Evolutionary conservation across 2,888 invertebrate species (phyloP).

Genomic region (Mechanitis mazaeus): DNA sequence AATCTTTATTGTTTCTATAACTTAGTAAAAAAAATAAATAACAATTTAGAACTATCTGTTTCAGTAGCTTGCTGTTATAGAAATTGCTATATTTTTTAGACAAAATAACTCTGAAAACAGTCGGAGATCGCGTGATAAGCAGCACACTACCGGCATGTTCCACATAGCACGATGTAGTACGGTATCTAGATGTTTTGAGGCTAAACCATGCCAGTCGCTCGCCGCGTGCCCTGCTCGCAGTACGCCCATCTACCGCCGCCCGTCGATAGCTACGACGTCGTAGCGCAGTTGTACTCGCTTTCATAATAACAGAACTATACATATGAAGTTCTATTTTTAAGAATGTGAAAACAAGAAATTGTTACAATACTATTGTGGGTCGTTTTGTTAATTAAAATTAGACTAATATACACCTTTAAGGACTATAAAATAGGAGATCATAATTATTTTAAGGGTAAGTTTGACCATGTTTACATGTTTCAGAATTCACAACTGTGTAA

Average conservation of each 20-base stretch:
- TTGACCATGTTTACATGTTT: too few species aligned
- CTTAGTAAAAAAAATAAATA: too few species aligned
- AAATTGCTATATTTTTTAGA: constrained; percentile 10
- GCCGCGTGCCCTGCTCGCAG: constrained; percentile 42
- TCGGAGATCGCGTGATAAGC: constrained; percentile 40
- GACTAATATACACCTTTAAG: too few species aligned
- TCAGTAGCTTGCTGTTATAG: neutral
- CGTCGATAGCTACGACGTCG: constrained; percentile 44
- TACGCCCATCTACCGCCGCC: constrained; percentile 35
- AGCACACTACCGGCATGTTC: constrained; percentile 29
- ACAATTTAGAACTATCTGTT: neutral
- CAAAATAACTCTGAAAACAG: constrained; percentile 20
- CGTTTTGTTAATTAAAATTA: too few species aligned
- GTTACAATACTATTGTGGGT: too few species aligned
- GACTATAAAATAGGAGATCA: too few species aligned
- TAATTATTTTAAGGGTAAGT: too few species aligned
- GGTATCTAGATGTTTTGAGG: constrained; percentile 34
- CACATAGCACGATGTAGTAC: constrained; percentile 22
- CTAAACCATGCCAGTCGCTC: constrained; percentile 44
- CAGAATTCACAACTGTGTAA: too few species aligned
- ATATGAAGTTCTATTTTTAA: neutral
- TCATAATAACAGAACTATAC: neutral
- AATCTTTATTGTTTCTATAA: too few species aligned
- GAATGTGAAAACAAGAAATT: too few species aligned
- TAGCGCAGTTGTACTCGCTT: constrained; percentile 29